Conservation (phyloP, 2,888 invertebrate species). For the Apantesis nais region DNA sequence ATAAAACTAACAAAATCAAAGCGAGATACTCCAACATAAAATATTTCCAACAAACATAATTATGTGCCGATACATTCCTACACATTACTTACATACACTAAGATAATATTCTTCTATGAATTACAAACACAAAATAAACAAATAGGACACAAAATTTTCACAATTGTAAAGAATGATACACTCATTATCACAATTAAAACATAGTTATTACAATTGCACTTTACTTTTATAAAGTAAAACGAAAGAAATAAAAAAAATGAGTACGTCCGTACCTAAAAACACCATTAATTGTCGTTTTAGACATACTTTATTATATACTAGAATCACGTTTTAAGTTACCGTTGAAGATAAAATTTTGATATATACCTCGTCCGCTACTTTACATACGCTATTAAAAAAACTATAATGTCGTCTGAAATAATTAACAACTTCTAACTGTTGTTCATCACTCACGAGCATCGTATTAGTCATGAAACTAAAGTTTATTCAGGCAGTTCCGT, state of each 20-base stretch:
- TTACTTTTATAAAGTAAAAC: slow-evolving; percentile 24
- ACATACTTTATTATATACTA: slow-evolving; percentile 3
- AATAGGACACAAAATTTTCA: slow-evolving; percentile 37
- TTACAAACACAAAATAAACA: slow-evolving; percentile 29
- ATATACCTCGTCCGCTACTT: background rate
- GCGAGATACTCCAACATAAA: slow-evolving; percentile 21
- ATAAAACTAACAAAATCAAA: slow-evolving; percentile 23
- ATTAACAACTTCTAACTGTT: background rate
- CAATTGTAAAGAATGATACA: slow-evolving; percentile 24
- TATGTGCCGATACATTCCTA: slow-evolving; percentile 15
- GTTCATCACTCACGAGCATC: background rate
- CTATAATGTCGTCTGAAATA: background rate
- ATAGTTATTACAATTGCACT: slow-evolving; percentile 35
- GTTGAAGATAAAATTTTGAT: slow-evolving; percentile 1
- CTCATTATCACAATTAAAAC: slow-evolving; percentile 45
- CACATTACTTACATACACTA: slow-evolving; percentile 11
- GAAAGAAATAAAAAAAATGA: slow-evolving; percentile 9
- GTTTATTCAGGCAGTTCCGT: background rate
- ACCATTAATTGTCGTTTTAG: slow-evolving; percentile 1
- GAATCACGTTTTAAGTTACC: slow-evolving; percentile 8
- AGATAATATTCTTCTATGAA: slow-evolving; percentile 28
- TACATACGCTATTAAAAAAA: background rate
- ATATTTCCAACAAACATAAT: background rate
- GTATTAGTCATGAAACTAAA: no score
- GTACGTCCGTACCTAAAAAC: background rate